phyloP scores from a whole-genome alignment of 1,140 invertebrate species.

The Wiebesia pumilae region DNA sequence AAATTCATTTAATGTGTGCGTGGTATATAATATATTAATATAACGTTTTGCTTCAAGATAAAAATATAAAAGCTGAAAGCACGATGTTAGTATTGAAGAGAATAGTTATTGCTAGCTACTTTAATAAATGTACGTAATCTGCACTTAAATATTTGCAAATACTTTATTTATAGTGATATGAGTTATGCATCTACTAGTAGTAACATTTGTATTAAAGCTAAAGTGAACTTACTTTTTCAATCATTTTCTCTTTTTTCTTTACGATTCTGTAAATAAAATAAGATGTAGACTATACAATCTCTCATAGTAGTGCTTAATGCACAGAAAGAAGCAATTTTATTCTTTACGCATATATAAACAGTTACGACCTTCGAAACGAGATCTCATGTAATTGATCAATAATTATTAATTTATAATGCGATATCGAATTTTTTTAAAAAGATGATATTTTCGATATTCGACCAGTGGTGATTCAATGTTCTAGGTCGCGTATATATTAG shows the following conservation, averaged over 20 bases:
- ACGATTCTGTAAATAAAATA: background rate
- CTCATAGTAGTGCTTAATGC: background rate
- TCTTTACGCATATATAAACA: background rate
- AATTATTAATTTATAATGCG: background rate
- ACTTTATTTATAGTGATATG: no score
- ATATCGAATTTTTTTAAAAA: background rate
- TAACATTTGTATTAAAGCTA: no score
- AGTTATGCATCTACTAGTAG: no score
- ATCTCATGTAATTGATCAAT: background rate
- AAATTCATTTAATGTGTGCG: no score
- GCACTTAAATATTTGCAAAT: no score
- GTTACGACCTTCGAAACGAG: background rate
- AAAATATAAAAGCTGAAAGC: no score
- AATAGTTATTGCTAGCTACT: no score
- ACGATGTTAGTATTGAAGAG: no score
- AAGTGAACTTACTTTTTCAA: background rate
- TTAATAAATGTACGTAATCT: no score
- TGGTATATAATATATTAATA: no score
- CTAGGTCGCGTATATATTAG: background rate
- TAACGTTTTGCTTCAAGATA: no score
- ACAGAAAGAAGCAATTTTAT: background rate
- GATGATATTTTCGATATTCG: background rate
- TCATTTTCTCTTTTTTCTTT: background rate
- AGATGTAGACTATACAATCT: conserved; percentile 16
- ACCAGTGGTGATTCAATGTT: background rate